Evolutionary conservation across 2,797 vertebrate genomes (phyloP).

Genomic region (Silurus aristotelis): DNA sequence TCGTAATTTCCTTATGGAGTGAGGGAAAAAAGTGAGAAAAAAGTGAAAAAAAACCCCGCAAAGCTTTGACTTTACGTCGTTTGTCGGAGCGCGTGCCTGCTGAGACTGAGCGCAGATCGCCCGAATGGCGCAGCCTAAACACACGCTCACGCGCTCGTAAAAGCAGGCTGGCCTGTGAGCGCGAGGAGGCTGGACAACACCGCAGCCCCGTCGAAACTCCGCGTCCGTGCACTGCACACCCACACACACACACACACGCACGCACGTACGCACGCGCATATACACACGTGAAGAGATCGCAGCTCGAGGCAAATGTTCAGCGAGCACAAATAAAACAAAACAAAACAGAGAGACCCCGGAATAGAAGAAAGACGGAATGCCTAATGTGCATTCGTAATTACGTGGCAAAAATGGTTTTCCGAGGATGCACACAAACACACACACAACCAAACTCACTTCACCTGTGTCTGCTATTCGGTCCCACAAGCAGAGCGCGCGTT

Average conservation of each 20-base stretch:
- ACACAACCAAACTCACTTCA: slow-evolving; percentile 6
- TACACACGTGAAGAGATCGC: background rate
- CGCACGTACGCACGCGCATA: background rate
- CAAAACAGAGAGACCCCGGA: slow-evolving; percentile 60
- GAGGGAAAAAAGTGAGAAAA: slow-evolving; percentile 18
- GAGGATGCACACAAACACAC: slow-evolving; percentile 77
- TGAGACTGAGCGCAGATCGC: slow-evolving; percentile 71
- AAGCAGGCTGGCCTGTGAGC: slow-evolving; percentile 66
- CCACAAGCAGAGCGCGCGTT: background rate
- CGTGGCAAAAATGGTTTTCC: slow-evolving; percentile 82
- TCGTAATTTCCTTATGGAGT: slow-evolving; percentile 59
- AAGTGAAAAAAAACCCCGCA: slow-evolving; percentile 31
- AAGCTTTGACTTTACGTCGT: slow-evolving; percentile 64
- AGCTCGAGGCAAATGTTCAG: slow-evolving; percentile 57
- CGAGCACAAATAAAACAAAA: no score
- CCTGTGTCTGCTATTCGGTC: slow-evolving; percentile 63
- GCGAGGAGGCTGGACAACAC: slow-evolving; percentile 66
- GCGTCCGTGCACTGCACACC: slow-evolving; percentile 33
- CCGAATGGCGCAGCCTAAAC: slow-evolving; percentile 79
- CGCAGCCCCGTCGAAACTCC: slow-evolving; percentile 60
- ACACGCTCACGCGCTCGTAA: slow-evolving; percentile 75
- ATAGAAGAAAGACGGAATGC: slow-evolving; percentile 66
- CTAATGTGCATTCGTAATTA: slow-evolving; percentile 84
- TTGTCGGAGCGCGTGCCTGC: slow-evolving; percentile 59
- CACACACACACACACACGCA: slow-evolving; percentile 27